phyloP scores from a whole-genome alignment of 2,888 invertebrate species.

The Disparrhopalites patrizii region DNA sequence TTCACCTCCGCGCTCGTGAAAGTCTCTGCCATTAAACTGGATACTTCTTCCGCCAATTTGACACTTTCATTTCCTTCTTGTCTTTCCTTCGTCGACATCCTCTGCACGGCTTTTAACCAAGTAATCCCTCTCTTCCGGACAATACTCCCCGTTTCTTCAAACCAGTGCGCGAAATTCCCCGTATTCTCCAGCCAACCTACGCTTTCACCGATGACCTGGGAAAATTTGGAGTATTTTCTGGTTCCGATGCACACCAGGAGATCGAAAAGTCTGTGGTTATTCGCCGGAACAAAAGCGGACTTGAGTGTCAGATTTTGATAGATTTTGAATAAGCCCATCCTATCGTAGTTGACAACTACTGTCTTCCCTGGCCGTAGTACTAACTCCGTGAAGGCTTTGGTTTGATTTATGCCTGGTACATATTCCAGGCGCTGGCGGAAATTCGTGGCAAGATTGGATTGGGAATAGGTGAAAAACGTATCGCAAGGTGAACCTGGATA shows the following conservation, averaged over 20 bases:
- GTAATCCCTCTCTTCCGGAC: background rate
- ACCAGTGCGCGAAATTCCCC: constrained; percentile 1
- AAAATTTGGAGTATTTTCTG: background rate
- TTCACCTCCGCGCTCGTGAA: background rate
- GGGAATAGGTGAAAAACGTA: background rate
- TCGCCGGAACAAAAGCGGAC: background rate
- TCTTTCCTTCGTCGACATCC: background rate
- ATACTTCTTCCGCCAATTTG: background rate
- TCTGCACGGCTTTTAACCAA: background rate
- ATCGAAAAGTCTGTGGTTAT: background rate
- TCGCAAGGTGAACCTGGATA: background rate
- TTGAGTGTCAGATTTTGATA: background rate
- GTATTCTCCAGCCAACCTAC: background rate
- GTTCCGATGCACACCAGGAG: background rate
- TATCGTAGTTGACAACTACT: background rate
- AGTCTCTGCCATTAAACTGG: background rate
- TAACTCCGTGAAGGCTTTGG: background rate
- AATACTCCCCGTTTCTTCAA: background rate
- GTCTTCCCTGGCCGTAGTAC: background rate
- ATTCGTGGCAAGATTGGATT: background rate
- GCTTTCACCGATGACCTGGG: background rate
- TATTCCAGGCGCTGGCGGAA: background rate
- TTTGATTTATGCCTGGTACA: background rate
- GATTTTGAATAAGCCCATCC: background rate
- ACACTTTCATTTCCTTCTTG: background rate